Evolutionary conservation across 2,797 vertebrate genomes (phyloP).

Genomic region (Galago senegalensis): DNA sequence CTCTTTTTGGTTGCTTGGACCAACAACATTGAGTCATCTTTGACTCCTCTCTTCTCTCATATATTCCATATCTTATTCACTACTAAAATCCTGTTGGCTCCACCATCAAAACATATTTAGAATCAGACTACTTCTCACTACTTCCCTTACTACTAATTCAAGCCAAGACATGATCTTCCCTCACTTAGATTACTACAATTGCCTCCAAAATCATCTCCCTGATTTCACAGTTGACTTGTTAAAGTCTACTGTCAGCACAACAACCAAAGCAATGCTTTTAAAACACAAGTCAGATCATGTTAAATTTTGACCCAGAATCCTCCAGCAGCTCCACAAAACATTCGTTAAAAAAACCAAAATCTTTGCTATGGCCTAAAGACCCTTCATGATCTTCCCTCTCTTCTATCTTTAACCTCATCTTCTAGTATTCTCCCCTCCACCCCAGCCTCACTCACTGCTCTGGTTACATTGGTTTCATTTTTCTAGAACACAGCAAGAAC

Average conservation of each 20-base stretch:
- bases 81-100: constrained; percentile 34
- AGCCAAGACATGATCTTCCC: constrained; percentile 58
- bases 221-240: constrained; percentile 36
- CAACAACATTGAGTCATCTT: constrained; percentile 39
- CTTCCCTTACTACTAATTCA: not conserved
- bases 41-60: not conserved
- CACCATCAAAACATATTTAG: constrained; percentile 12
- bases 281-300: not conserved
- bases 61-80: not conserved
- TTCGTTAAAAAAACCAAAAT: not conserved
- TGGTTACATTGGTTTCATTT: not conserved
- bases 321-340: not conserved
- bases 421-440: not conserved
- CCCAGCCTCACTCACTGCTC: not conserved
- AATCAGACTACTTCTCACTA: constrained; percentile 6
- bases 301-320: not conserved
- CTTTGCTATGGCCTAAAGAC: not conserved
- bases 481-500: not conserved
- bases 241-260: constrained; percentile 52
- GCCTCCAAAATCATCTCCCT: constrained; percentile 27
- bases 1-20: not conserved
- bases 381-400: not conserved
- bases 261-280: not conserved
- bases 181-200: constrained; percentile 38
- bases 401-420: not conserved